Conservation (phyloP, 2,113 vertebrate genomes). For the Zosterops borbonicus region DNA sequence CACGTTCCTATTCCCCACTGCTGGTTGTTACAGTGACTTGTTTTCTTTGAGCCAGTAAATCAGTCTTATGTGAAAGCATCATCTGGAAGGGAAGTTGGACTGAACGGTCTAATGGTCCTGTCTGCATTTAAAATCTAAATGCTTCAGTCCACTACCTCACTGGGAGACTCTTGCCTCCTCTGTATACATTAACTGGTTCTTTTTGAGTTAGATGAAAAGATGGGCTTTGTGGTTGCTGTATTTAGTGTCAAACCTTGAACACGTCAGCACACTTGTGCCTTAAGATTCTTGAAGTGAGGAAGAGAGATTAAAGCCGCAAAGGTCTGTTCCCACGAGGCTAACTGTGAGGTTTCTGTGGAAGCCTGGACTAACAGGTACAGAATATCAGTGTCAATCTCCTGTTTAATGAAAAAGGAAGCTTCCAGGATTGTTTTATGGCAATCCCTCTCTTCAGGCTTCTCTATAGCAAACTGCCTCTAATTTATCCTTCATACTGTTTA, state of each 20-base stretch:
- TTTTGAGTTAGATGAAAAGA: not conserved
- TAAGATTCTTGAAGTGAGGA: not conserved
- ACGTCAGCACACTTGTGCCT: not conserved
- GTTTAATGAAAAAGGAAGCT: not conserved
- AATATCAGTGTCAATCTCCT: not conserved
- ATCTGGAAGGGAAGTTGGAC: not conserved
- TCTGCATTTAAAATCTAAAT: not conserved
- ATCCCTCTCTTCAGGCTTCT: not conserved
- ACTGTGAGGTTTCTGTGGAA: not conserved
- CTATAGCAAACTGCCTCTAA: not conserved
- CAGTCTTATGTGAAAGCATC: not conserved
- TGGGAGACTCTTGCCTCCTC: not conserved
- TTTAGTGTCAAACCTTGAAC: not conserved
- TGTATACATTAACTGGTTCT: not conserved
- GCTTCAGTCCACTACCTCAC: not conserved
- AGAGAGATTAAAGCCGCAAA: not conserved
- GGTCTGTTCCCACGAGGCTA: not conserved
- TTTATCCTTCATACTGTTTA: not conserved
- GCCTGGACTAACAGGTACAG: not conserved
- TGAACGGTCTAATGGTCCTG: not conserved
- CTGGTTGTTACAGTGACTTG: not conserved
- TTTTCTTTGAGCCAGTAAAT: not conserved
- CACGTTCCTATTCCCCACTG: rapidly evolving
- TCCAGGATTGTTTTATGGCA: not conserved
- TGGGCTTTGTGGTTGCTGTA: not conserved